Conservation (phyloP, 2,797 vertebrate genomes). For the Sebastes hubbsi region DNA sequence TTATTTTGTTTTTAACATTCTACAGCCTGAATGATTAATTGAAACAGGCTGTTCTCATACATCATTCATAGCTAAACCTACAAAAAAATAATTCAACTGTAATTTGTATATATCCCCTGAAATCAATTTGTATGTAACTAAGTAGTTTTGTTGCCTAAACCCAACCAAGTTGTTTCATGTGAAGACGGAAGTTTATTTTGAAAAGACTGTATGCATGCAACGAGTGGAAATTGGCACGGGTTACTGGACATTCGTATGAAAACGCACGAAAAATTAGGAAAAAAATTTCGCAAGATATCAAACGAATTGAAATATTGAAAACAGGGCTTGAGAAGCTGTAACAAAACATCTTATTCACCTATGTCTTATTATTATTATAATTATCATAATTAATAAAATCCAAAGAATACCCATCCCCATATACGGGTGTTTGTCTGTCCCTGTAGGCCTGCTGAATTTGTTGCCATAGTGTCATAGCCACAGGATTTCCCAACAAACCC, state of each 20-base stretch:
- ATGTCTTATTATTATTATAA: neutral
- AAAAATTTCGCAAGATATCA: too few relatives aligned
- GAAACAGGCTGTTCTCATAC: neutral
- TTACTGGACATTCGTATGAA: too few relatives aligned
- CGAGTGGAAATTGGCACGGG: too few relatives aligned
- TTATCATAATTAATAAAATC: neutral
- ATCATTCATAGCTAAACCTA: too few relatives aligned
- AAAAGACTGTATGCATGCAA: too few relatives aligned
- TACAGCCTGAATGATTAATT: neutral
- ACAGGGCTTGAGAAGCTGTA: neutral
- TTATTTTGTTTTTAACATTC: neutral
- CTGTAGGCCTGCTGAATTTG: conserved; percentile 6
- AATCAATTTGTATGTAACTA: too few relatives aligned
- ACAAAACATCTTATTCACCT: neutral
- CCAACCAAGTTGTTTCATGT: too few relatives aligned
- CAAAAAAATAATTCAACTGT: too few relatives aligned
- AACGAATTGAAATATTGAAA: too few relatives aligned
- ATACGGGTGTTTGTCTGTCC: neutral
- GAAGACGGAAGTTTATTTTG: too few relatives aligned
- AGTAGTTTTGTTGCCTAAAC: too few relatives aligned
- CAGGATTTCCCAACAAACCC: conserved; percentile 22
- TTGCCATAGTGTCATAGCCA: conserved; percentile 34
- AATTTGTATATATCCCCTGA: fast-evolving
- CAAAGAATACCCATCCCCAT: neutral
- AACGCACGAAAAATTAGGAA: too few relatives aligned